Evolutionary conservation across 2,113 vertebrate species (phyloP), one percentile per base, ranked within the genome.

Genomic region (Tyrannus savana): DNA sequence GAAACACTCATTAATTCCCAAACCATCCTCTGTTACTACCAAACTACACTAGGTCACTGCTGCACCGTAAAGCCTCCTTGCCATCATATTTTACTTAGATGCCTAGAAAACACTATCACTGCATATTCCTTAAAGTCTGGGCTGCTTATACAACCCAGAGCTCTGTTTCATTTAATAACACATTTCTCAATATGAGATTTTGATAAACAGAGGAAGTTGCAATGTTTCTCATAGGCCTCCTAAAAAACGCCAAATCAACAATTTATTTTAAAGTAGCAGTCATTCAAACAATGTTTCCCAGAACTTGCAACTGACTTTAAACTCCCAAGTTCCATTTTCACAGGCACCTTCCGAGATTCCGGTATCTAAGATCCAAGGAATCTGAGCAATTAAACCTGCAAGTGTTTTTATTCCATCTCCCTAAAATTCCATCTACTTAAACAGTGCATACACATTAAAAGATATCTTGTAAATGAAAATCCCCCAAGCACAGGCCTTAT

Each of bases 361-460:
- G 69, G 0, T 17, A 79, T 12, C 13, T 58, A 41, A 85, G 28
- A 58, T n/a, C 59, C 49, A 53, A 72, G 3, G 28, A 87, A 69
- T 49, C n/a, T 68, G 10, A 88, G 22, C 50, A 62, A 55, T 25
- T 78, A 50, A 82, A 64, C 13, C 68, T 10, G 0, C 18, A 53
- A 7, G 3, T 63, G 44, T 41, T 89, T 84, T 87, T 68, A 72
- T n/a, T 69, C 21, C 33, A 87, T 33, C 33, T 77, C 39, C 14
- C 59, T 83, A 31, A 87, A 93, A 78, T 52, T 60, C 15, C 19
- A 67, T 35, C 66, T 47, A 42, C 37, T 52, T 76, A n/a, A 80
- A 76, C 2, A 6, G 28, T 50, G 12, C 0, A 0, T 0, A 37
- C 24, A 56, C 13, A 68, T 47, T 37, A 44, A 56, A 90, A 93